These are phyloP conservation scores for Drosophila arizonae DNA, from an alignment of 1,140 invertebrate species.

Conservation along the genomic window DNA sequence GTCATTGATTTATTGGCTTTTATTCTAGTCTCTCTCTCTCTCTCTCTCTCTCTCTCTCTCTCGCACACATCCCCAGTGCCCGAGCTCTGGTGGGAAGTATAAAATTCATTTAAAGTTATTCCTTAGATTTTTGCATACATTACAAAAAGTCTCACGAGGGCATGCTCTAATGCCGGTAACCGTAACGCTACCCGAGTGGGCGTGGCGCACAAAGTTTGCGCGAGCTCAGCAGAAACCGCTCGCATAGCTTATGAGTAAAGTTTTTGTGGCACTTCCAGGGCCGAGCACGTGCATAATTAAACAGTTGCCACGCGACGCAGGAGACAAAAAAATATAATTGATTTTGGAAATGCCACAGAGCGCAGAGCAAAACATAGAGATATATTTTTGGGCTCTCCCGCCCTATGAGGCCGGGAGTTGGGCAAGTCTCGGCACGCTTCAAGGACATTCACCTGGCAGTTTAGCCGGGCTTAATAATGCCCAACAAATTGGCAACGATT, in stretches of 20 bases:
- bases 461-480: slow-evolving; percentile 58
- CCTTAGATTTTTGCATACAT: slow-evolving; percentile 54
- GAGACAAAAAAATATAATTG: slow-evolving; percentile 43
- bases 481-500: slow-evolving; percentile 69
- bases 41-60: too few relatives aligned
- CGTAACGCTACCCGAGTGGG: slow-evolving; percentile 8
- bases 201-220: slow-evolving; percentile 47
- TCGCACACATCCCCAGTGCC: background rate
- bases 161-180: background rate
- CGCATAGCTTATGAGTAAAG: slow-evolving; percentile 52
- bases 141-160: slow-evolving; percentile 40
- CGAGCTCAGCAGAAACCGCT: slow-evolving; percentile 11
- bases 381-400: slow-evolving; percentile 37
- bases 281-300: slow-evolving; percentile 72
- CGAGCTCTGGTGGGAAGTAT: background rate
- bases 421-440: slow-evolving; percentile 6
- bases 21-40: slow-evolving; percentile 11
- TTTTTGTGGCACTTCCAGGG: slow-evolving; percentile 25
- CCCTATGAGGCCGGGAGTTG: background rate
- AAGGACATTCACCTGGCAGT: slow-evolving; percentile 28
- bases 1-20: slow-evolving; percentile 76
- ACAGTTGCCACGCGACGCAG: slow-evolving; percentile 42
- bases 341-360: background rate
- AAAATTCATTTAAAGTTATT: slow-evolving; percentile 72
- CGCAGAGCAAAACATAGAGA: background rate